Percentiles rank a stretch among this genome's conserved stretches.
Evolutionary conservation across 2,888 invertebrate species (phyloP).

Genomic region (Gortyna flavago): DNA sequence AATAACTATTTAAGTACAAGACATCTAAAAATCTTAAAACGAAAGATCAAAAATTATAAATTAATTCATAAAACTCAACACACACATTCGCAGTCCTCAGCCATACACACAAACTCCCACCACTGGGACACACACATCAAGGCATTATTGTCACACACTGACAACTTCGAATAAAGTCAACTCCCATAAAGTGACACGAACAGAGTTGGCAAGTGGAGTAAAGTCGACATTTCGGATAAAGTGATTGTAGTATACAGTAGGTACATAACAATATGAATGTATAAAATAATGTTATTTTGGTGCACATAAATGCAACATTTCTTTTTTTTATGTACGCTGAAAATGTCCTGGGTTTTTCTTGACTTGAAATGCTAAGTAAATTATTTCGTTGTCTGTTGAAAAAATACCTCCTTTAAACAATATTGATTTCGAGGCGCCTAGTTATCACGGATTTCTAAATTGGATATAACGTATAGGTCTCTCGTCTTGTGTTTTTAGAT

Average conservation of each 20-base stretch:
- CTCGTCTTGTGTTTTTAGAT: not conserved
- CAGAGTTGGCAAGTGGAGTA: constrained; percentile 46
- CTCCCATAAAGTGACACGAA: constrained; percentile 22
- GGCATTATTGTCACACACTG: constrained; percentile 23
- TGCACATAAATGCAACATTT: not conserved
- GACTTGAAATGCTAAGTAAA: not conserved
- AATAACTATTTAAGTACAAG: not conserved
- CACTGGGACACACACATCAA: constrained; percentile 33
- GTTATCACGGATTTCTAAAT: not conserved
- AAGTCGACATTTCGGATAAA: constrained; percentile 46
- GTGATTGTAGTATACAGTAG: not conserved
- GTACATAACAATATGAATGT: not conserved
- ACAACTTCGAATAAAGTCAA: constrained; percentile 34
- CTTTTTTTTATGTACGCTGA: not conserved
- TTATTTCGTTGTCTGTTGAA: not conserved
- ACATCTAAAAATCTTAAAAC: constrained; percentile 39
- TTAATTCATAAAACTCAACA: constrained; percentile 59
- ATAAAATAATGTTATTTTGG: not conserved
- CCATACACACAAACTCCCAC: constrained; percentile 46
- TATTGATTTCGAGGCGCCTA: not conserved
- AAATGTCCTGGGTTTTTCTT: not conserved
- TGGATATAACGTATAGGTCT: not conserved
- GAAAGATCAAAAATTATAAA: constrained; percentile 53
- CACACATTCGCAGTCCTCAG: constrained; percentile 29
- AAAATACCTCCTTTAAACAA: not conserved